Conservation (phyloP, 1,140 invertebrate genomes). For the Cylas formicarius region DNA sequence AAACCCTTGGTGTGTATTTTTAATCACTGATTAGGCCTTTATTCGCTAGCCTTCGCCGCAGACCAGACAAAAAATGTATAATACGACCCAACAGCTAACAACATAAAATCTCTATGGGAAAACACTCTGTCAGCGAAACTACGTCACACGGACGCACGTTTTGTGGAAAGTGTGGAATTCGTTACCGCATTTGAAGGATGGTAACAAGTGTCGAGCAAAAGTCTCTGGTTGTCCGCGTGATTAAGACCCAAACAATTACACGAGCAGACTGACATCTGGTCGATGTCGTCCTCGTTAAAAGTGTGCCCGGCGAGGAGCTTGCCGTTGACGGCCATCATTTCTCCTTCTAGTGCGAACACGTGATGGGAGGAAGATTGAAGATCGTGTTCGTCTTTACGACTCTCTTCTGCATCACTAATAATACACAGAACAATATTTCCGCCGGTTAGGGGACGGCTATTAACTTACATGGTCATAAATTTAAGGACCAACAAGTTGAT, state of each 20-base stretch:
- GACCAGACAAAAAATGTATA: too few species aligned
- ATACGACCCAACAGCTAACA: too few species aligned
- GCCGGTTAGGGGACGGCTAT: background rate
- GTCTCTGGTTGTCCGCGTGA: slow-evolving; percentile 47
- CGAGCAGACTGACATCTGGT: slow-evolving; percentile 63
- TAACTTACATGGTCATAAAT: slow-evolving; percentile 93
- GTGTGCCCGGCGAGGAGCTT: slow-evolving; percentile 54
- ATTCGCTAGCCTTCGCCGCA: too few species aligned
- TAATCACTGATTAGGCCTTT: too few species aligned
- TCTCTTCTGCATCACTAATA: slow-evolving; percentile 78
- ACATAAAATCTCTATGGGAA: too few species aligned
- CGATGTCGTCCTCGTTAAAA: slow-evolving; percentile 47
- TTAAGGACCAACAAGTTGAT: slow-evolving; percentile 96
- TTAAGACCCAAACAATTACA: slow-evolving; percentile 56
- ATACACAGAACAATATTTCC: background rate
- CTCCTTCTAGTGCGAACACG: slow-evolving; percentile 73
- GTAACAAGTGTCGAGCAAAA: slow-evolving; percentile 45
- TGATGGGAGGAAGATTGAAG: slow-evolving; percentile 64
- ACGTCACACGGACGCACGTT: slow-evolving; percentile 41
- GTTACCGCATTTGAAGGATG: slow-evolving; percentile 41
- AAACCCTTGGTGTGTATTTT: too few species aligned
- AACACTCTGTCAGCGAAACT: slow-evolving; percentile 6
- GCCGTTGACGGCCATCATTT: slow-evolving; percentile 65
- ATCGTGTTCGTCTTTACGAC: slow-evolving; percentile 77
- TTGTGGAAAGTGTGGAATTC: slow-evolving; percentile 31